phyloP scores from a whole-genome alignment of 2,888 invertebrate genomes.

The Eugnorisma glareosa region DNA sequence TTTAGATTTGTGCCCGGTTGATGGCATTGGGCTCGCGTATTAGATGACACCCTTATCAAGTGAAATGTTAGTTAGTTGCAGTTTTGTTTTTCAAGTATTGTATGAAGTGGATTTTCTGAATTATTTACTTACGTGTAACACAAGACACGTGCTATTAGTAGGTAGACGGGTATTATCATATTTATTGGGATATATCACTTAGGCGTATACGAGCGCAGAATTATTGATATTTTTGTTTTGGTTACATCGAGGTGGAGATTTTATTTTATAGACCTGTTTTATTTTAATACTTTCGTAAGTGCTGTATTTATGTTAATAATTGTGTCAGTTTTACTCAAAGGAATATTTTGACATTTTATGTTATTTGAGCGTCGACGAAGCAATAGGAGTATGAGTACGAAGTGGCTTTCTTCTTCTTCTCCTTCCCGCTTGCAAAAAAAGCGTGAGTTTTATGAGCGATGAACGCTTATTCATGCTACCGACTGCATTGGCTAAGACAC shows the following conservation, averaged over 20 bases:
- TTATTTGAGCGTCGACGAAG: neutral
- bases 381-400: accelerated
- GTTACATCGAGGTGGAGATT: neutral
- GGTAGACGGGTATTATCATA: constrained; percentile 60
- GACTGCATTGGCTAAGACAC: neutral
- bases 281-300: neutral
- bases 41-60: too few relatives aligned
- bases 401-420: too few relatives aligned
- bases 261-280: neutral
- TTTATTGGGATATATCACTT: constrained; percentile 59
- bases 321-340: neutral
- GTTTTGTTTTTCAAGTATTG: neutral
- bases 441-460: neutral
- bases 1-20: neutral
- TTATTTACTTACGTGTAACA: neutral
- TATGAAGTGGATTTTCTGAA: constrained; percentile 28
- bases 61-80: too few relatives aligned
- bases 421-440: neutral
- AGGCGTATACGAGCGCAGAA: constrained; percentile 39
- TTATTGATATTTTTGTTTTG: constrained; percentile 53
- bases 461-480: neutral
- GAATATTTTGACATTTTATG: neutral
- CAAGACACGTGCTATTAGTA: constrained; percentile 57
- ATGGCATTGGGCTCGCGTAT: neutral
- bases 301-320: neutral